Evolutionary conservation across 2,888 invertebrate genomes (phyloP), one percentile per base, ranked within the genome.

Genomic region (Tuberolachnus salignus): DNA sequence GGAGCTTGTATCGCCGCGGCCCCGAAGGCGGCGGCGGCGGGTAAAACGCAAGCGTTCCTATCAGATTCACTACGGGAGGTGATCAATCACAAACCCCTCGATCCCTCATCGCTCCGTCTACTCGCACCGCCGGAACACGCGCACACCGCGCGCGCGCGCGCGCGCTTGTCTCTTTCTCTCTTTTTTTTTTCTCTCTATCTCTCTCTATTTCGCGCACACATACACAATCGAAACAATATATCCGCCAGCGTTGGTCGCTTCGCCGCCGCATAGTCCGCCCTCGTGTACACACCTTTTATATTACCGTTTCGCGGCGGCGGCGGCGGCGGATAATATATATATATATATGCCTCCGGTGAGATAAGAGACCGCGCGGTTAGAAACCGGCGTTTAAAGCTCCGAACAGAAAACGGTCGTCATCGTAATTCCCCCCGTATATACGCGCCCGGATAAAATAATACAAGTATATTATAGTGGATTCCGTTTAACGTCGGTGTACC

Each of bases 21-120:
- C n/a, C 44, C 70, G 19, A 49, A 14, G 51, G 46, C 26, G 66
- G 26, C 55, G 64, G 55, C 61, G 64, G 71, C 49, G 80, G 81
- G 80, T 53, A 72, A 34, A 81, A 63, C 70, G 81, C 34, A 80
- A 74, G 44, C 73, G 81, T 80, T 64, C 74, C 81, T 81, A 81
- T 81, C 81, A 81, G 81, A 80, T 81, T 80, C 81, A 81, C 81
- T 81, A 80, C 75, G 80, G 72, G 53, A 74, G 63, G 69, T 78
- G 78, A 78, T 67, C 64, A 61, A 69, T 75, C 74, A 66, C 80
- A 51, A 63, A 73, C 42, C 78, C 71, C 61, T 71, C 80, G 14
- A 67, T 80, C 80, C 46, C 61, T 42, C 78, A n/a, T 42, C 70
- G 26, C 69, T 64, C 53, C 34, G 44, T 63, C 61, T 55, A 51